phyloP scores from a whole-genome alignment of 2,113 vertebrate genomes.

The Gavialis gangeticus region DNA sequence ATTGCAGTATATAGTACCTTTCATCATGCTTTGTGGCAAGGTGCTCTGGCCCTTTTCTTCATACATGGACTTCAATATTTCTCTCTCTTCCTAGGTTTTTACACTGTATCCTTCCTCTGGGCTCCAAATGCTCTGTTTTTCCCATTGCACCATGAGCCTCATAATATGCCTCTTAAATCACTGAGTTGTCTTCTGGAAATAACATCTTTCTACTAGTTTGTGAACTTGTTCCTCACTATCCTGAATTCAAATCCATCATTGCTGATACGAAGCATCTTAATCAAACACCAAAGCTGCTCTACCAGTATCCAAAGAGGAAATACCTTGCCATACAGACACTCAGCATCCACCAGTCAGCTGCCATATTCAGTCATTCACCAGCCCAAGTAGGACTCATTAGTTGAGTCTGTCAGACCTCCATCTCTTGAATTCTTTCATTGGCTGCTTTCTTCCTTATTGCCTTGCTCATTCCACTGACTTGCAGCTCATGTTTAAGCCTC shows the following conservation, averaged over 20 bases:
- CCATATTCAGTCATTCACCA: not conserved
- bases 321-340: not conserved
- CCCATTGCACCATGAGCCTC: not conserved
- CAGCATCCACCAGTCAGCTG: not conserved
- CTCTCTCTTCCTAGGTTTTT: not conserved
- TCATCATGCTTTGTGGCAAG: not conserved
- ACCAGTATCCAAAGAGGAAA: not conserved
- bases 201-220: not conserved
- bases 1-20: not conserved
- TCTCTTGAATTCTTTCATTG: not conserved
- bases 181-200: not conserved
- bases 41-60: not conserved
- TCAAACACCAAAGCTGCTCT: not conserved
- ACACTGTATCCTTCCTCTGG: accelerated
- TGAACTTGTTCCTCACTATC: not conserved
- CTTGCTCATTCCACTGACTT: not conserved
- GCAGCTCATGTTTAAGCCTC: not conserved
- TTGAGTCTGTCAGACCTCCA: not conserved
- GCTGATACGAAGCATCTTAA: not conserved
- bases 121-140: not conserved
- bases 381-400: not conserved
- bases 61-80: not conserved
- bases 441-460: not conserved
- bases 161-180: not conserved
- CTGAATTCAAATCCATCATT: not conserved